A percentile compares a stretch with the other conserved stretches of the same genome.
These are phyloP conservation scores for Apis dorsata DNA, from an alignment of 1,140 invertebrate species.

Conservation along the genomic window DNA sequence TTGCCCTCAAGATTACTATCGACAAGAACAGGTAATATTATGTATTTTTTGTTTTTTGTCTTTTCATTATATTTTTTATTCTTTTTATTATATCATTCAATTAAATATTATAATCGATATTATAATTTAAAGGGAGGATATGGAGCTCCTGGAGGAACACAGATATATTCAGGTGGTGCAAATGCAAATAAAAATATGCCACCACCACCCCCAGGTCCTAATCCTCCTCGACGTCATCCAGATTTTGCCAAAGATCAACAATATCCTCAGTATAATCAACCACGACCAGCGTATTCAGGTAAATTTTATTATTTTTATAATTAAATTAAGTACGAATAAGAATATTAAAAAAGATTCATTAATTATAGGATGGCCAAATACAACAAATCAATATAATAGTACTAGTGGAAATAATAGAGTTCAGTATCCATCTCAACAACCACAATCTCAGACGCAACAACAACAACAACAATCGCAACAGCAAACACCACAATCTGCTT, in stretches of 20 bases:
- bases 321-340: not conserved
- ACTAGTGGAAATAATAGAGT: conserved; percentile 79
- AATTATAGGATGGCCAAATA: conserved; percentile 82
- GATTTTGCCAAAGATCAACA: conserved; percentile 91
- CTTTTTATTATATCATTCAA: not conserved
- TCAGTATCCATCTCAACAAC: conserved; percentile 79
- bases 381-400: conserved; percentile 79
- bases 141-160: conserved; percentile 71
- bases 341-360: not conserved
- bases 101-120: not conserved
- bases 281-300: conserved; percentile 80
- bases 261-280: conserved; percentile 83
- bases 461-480: conserved; percentile 76
- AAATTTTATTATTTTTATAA: conserved; percentile 19
- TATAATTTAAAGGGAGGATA: conserved; percentile 67
- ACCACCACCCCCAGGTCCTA: conserved; percentile 83
- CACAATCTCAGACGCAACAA: conserved; percentile 73
- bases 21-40: conserved; percentile 75
- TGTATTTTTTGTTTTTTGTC: not conserved
- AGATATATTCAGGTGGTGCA: conserved; percentile 72
- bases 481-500: conserved; percentile 60
- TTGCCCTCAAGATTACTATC: conserved; percentile 78
- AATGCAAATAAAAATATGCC: conserved; percentile 84
- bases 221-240: conserved; percentile 89
- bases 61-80: conserved; percentile 3